Base-by-base conservation (phyloP, 2,113 vertebrate genomes). In the Tachycineta bicolor region DNA sequence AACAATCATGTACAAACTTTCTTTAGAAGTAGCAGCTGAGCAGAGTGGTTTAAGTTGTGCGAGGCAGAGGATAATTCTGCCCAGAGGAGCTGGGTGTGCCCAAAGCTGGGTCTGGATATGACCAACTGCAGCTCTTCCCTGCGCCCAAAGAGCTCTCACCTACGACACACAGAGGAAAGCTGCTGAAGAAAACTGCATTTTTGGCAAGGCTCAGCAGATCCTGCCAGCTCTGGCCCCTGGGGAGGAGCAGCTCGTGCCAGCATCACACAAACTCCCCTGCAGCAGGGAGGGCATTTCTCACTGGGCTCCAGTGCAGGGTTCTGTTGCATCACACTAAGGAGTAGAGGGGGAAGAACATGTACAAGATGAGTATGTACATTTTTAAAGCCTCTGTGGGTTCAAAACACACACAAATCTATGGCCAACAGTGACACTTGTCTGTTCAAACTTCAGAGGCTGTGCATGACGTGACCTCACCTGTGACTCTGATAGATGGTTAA, bases 31-130 rank as follows among this genome's bases (percentile, higher is more conserved):
- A 49, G 58, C 11, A 25, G 26, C 29, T 39, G 71, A 74, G 63
- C 29, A 52, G 46, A 73, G 53, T 34, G 52, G 44, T 50, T 84
- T 20, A 9, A 78, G n/a, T 43, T 75, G 64, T 9, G 28, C 60
- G 58, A 50, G 44, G 60, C 69, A 87, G 60, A 52, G 39, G 50
- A 65, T 0, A 4, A 73, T 28, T 59, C 37, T 39, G 60, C 15
- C 0, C 0, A 53, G 59, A 60, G 47, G 28, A 80, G 33, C 33
- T 0, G 1, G 16, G 23, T 56, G 23, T 1, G 2, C 60, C 26
- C 59, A 64, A 4, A 16, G 26, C 39, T 7, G 4, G 29, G 6
- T 67, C n/a, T 46, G 64, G 43, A 82, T 33, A 31, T 1, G 5
- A 84, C 44, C 52, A 62, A 3, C n/a, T 53, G 25, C 41, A 70